phyloP scores from a whole-genome alignment of 2,797 vertebrate genomes.

The Enteromius radiatus region DNA sequence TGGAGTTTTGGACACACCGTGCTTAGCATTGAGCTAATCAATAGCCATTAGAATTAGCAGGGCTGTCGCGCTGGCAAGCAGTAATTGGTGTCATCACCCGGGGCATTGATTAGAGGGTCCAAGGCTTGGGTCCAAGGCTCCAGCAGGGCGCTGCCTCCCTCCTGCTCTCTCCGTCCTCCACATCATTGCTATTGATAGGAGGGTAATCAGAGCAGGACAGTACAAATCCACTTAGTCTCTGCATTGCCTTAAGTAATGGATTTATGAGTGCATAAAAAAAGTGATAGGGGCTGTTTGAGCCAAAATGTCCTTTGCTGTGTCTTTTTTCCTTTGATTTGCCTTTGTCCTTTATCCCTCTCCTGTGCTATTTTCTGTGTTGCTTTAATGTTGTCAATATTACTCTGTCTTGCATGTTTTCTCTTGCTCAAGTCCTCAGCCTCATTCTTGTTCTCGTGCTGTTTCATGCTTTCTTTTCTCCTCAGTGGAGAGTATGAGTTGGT shows the following conservation, averaged over 20 bases:
- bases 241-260: conserved; percentile 83
- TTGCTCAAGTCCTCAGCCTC: conserved; percentile 4
- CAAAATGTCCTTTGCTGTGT: conserved; percentile 72
- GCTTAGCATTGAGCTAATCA: conserved; percentile 69
- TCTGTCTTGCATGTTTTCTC: not conserved
- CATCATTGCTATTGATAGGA: conserved; percentile 83
- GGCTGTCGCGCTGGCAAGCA: conserved; percentile 73
- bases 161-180: conserved; percentile 54
- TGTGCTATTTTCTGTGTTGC: conserved; percentile 64
- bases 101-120: conserved; percentile 61
- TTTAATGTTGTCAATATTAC: conserved; percentile 25
- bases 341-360: conserved; percentile 53
- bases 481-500: conserved; percentile 12
- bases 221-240: conserved; percentile 81
- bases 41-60: conserved; percentile 80
- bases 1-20: conserved; percentile 7
- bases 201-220: conserved; percentile 81
- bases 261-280: conserved; percentile 84
- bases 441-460: not conserved
- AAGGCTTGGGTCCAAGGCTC: conserved; percentile 38
- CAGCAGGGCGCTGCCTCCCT: conserved; percentile 20
- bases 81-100: conserved; percentile 76
- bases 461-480: conserved; percentile 12
- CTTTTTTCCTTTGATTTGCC: conserved; percentile 20
- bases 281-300: conserved; percentile 74